Base-by-base conservation (phyloP, 2,797 vertebrate genomes). In the Gymnocypris eckloni region DNA sequence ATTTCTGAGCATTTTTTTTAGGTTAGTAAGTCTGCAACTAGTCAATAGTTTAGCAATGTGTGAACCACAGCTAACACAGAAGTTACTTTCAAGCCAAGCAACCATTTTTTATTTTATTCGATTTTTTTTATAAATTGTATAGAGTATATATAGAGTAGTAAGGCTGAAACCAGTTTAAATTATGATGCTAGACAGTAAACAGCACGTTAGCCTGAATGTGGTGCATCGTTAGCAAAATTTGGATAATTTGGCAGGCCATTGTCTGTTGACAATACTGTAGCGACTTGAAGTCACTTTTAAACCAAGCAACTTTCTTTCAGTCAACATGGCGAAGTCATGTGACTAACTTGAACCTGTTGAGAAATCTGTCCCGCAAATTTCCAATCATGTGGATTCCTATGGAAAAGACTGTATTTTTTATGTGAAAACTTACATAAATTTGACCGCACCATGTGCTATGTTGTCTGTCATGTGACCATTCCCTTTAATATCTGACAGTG, bases 401-500 rank as follows among this genome's bases (percentile, higher is more conserved):
- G 33, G 4, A 75, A 33, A 52, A 25, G 2, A 25, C 4, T 61
- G 22, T 61, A 64, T 20, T 18, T 76, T 76, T 18, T 22, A 76
- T 70, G 64, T 4, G 4, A 69, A 39, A 39, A 39, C 16, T 28
- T 4, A 2, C 48, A 20, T 11, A 12, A 25, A 61, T 16, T 4
- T 43, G 13, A n/a, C 33, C 6, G 2, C 13, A 56, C 13, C 33
- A 10, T 28, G 54, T 81, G 10, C 6, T 66, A 13, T 48, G 41
- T 13, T 8, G 20, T 37, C 33, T n/a, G 8, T 52, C 79, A 70
- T 41, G 7, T 70, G 66, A 15, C 48, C 37, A 37, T 6, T 79
- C 4, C 25, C 64, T 50, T 16, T 33, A 84, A 84, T 78, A 77
- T 77, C 22, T 28, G 13, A 25, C 43, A 71, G 48, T 83, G 69